A percentile compares a stretch with the other conserved stretches of the same genome.
Evolutionary conservation across 1,140 invertebrate species (phyloP).

Genomic region (Diabrotica undecimpunctata): DNA sequence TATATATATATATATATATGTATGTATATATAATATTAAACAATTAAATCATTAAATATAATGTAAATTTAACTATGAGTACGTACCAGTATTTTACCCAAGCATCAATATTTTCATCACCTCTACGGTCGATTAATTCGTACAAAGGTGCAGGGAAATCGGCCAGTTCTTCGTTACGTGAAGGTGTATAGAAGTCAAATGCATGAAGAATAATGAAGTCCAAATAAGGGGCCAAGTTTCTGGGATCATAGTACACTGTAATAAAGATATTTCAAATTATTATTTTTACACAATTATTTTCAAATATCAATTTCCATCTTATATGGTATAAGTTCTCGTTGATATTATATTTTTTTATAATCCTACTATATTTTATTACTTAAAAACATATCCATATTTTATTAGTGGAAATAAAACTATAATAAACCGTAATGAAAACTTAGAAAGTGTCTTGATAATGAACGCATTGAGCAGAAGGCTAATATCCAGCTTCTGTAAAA

Average conservation of each 20-base stretch:
- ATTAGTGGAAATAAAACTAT: too few species aligned
- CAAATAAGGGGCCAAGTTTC: conserved; percentile 65
- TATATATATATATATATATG: too few species aligned
- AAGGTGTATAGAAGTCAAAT: conserved; percentile 75
- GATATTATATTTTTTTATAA: not conserved
- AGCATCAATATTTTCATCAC: conserved; percentile 62
- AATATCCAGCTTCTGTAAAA: too few species aligned
- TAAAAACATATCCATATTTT: not conserved
- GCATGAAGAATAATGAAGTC: conserved; percentile 76
- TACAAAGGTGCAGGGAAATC: conserved; percentile 71
- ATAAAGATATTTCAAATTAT: conserved; percentile 14
- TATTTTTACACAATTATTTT: not conserved
- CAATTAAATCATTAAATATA: too few species aligned
- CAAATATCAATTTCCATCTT: too few species aligned
- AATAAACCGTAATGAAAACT: too few species aligned
- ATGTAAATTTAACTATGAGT: not conserved
- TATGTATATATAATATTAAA: too few species aligned
- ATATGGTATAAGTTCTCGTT: too few species aligned
- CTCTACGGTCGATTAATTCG: conserved; percentile 64
- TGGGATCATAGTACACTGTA: conserved; percentile 75
- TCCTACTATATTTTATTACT: not conserved
- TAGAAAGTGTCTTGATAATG: too few species aligned
- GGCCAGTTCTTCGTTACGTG: conserved; percentile 68
- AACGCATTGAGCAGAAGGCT: too few species aligned
- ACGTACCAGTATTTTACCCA: conserved; percentile 60